Percentiles rank a stretch among this genome's conserved stretches.
phyloP scores from a whole-genome alignment of 2,797 vertebrate species.

The Melanogrammus aeglefinus region DNA sequence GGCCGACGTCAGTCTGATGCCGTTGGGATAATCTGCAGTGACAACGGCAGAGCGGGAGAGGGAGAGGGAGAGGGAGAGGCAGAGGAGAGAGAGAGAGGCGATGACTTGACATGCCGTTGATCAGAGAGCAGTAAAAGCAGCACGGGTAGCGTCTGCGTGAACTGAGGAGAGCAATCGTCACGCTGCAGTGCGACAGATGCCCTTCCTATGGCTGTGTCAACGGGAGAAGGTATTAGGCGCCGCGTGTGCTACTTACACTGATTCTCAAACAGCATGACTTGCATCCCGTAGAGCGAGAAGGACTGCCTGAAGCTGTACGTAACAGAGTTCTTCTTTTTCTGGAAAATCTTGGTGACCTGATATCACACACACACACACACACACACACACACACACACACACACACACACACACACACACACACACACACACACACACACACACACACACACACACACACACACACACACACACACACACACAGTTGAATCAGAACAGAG shows the following conservation, averaged over 20 bases:
- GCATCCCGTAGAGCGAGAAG: slow-evolving; percentile 96
- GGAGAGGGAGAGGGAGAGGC: neutral
- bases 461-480: slow-evolving; percentile 2
- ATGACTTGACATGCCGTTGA: too few species aligned
- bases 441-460: too few species aligned
- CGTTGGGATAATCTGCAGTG: slow-evolving; percentile 90
- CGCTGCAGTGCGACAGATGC: too few species aligned
- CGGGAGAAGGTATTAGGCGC: too few species aligned
- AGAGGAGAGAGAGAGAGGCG: neutral
- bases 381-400: too few species aligned
- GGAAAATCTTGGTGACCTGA: slow-evolving; percentile 98
- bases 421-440: slow-evolving; percentile 2
- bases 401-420: too few species aligned
- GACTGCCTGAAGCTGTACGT: slow-evolving; percentile 98
- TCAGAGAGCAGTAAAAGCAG: neutral
- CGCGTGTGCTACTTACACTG: slow-evolving; percentile 83
- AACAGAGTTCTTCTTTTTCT: slow-evolving; percentile 99
- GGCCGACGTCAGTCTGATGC: slow-evolving; percentile 92
- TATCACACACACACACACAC: slow-evolving; percentile 20
- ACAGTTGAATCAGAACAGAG: too few species aligned
- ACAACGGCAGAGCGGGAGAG: neutral
- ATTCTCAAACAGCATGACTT: slow-evolving; percentile 96
- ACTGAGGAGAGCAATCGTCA: too few species aligned
- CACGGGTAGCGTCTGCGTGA: neutral
- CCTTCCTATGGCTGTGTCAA: too few species aligned